Base-by-base conservation (phyloP, 2,888 invertebrate species). In the Tinea pellionella region DNA sequence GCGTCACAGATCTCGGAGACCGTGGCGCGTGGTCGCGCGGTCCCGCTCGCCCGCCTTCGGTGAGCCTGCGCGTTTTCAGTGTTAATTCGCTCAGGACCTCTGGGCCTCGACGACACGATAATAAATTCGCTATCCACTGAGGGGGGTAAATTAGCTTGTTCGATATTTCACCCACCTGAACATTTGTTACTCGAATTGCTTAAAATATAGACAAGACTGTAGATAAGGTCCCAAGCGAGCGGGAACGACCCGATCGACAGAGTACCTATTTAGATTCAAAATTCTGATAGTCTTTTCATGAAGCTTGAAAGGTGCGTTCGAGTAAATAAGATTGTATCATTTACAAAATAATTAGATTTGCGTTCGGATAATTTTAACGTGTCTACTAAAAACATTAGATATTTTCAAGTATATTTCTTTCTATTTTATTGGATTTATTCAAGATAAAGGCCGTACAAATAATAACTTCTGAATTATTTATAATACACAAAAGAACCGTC, bases 41-140 rank as follows among this genome's bases (percentile, higher is more conserved):
- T n/a, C 11, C 19, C 19, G 24, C 6, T 24, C n/a, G 55, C 24
- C 1, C 15, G 32, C 11, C 13, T 15, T 15, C 47, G 47, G 16
- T 18, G 19, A 55, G 29, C 55, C 55, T 16, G 32, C 30, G 13
- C 55, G 32, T 13, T 24, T 32, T 32, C 32, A 15, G 32, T 13
- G 15, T 18, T 59, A 47, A 59, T 59, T 47, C 59, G 59, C 59
- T 59, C 43, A 42, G 59, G 59, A 47, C 59, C 47, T 47, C 13
- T 29, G 43, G 43, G 47, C 47, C 47, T 2, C 47, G 32, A 57
- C 57, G 57, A 57, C 57, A 32, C 57, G 32, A 57, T 57, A 29
- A 32, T 57, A 57, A 57, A 57, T 57, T 57, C 57, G 19, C 32
- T 13, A 32, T 32, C 57, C 32, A 32, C 32, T 19, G 32, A 53